These are phyloP conservation scores for Phylloscopus trochiloides DNA, from an alignment of 2,113 vertebrate species.

Conservation along the genomic window DNA sequence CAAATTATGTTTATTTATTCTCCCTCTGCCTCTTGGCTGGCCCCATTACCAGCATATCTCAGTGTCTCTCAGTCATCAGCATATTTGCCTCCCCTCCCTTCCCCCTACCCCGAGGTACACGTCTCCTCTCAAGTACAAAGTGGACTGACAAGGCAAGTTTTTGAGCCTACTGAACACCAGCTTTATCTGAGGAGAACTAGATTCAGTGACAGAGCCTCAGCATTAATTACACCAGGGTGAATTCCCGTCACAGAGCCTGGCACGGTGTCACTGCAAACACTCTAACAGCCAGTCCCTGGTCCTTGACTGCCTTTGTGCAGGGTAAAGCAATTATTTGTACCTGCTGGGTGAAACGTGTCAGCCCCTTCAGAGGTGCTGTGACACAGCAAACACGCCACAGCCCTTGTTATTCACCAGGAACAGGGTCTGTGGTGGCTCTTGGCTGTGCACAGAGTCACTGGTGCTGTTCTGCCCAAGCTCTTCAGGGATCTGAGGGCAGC, in stretches of 20 bases:
- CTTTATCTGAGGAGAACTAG: conserved; percentile 23
- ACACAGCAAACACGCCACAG: background rate
- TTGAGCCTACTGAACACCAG: conserved; percentile 12
- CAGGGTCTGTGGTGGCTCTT: background rate
- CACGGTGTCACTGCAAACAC: background rate
- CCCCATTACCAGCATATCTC: conserved; percentile 38
- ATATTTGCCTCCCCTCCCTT: conserved; percentile 19
- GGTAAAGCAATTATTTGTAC: background rate
- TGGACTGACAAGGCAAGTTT: conserved; percentile 12
- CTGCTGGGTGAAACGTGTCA: background rate
- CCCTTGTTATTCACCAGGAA: background rate
- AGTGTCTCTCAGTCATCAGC: conserved; percentile 48
- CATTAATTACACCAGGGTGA: conserved; percentile 35
- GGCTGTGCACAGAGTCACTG: background rate
- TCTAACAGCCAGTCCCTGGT: background rate
- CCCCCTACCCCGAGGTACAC: background rate
- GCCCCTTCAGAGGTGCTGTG: background rate
- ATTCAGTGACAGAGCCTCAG: conserved; percentile 3
- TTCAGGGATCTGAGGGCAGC: background rate
- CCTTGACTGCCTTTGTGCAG: background rate
- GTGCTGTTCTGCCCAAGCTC: background rate
- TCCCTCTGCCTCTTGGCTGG: conserved; percentile 53
- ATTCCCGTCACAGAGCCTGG: background rate
- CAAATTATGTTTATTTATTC: conserved; percentile 63
- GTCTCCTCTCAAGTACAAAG: conserved; percentile 53